Evolutionary conservation across 2,113 vertebrate species (phyloP).

Genomic region (Ascaphus truei): DNA sequence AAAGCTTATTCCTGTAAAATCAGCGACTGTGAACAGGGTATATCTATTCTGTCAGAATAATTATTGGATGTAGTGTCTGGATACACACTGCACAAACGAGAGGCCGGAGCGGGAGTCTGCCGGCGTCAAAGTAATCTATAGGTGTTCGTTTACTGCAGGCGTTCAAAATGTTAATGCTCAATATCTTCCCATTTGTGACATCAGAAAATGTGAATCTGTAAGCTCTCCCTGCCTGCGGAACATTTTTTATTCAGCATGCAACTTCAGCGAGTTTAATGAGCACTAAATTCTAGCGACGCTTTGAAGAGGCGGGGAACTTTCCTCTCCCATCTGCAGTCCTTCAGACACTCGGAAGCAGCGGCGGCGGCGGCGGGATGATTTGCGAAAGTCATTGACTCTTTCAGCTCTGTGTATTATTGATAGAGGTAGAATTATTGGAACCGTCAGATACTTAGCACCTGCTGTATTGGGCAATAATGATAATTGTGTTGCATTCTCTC

Average conservation of each 20-base stretch:
- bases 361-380: neutral
- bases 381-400: neutral
- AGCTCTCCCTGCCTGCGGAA: slow-evolving; percentile 3
- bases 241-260: slow-evolving; percentile 18
- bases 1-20: no score
- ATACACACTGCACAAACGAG: neutral
- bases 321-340: neutral
- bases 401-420: neutral
- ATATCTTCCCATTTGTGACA: slow-evolving; percentile 24
- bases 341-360: neutral
- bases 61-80: neutral
- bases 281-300: slow-evolving; percentile 17
- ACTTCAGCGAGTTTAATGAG: slow-evolving; percentile 20
- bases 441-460: no score
- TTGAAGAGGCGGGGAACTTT: slow-evolving; percentile 1
- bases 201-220: slow-evolving; percentile 23
- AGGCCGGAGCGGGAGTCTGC: neutral
- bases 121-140: slow-evolving; percentile 20
- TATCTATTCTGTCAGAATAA: neutral
- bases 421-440: neutral
- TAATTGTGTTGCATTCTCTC: no score
- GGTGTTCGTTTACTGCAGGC: slow-evolving; percentile 24
- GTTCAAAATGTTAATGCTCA: slow-evolving; percentile 21
- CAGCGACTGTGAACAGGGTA: no score
- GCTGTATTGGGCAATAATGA: neutral